Percentiles rank a stretch among this genome's conserved stretches.
Conservation (phyloP, 1,140 invertebrate species). For the Drosophila nannoptera region DNA sequence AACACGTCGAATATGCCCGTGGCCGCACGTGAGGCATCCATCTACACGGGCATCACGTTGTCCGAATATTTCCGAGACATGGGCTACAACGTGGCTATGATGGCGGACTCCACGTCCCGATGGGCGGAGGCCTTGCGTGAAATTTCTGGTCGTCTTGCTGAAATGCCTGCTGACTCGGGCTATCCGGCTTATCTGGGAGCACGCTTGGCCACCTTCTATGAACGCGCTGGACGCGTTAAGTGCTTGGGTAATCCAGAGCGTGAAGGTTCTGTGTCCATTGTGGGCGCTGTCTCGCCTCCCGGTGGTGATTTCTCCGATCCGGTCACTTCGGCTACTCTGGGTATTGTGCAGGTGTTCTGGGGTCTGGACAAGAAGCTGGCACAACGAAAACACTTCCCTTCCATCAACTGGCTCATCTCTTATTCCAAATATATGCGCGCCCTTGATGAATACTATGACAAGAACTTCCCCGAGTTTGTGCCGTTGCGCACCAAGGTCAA, state of each 20-base stretch:
- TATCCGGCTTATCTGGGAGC: constrained; percentile 99
- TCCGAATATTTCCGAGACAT: constrained; percentile 99
- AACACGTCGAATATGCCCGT: constrained; percentile 99
- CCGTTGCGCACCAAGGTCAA: constrained; percentile 94
- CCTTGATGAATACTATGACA: constrained; percentile 99
- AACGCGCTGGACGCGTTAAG: constrained; percentile 98
- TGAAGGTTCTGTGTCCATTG: constrained; percentile 99
- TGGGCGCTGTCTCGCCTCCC: constrained; percentile 99
- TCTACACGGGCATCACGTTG: constrained; percentile 99
- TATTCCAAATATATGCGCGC: constrained; percentile 99
- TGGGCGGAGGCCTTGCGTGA: constrained; percentile 99
- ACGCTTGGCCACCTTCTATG: constrained; percentile 98
- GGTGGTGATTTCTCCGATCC: constrained; percentile 99
- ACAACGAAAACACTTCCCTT: constrained; percentile 99
- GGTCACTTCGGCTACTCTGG: constrained; percentile 99
- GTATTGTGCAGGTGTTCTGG: constrained; percentile 99
- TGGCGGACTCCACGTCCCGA: constrained; percentile 99
- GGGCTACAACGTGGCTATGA: constrained; percentile 99
- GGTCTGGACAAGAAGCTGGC: constrained; percentile 99
- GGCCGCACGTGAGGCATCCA: constrained; percentile 99
- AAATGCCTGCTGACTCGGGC: constrained; percentile 99
- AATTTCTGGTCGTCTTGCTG: constrained; percentile 99
- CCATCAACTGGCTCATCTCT: constrained; percentile 99
- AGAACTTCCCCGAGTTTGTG: constrained; percentile 98
- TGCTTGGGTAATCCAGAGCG: constrained; percentile 98